Conservation (phyloP, 2,113 vertebrate species). For the Phrynosoma platyrhinos region DNA sequence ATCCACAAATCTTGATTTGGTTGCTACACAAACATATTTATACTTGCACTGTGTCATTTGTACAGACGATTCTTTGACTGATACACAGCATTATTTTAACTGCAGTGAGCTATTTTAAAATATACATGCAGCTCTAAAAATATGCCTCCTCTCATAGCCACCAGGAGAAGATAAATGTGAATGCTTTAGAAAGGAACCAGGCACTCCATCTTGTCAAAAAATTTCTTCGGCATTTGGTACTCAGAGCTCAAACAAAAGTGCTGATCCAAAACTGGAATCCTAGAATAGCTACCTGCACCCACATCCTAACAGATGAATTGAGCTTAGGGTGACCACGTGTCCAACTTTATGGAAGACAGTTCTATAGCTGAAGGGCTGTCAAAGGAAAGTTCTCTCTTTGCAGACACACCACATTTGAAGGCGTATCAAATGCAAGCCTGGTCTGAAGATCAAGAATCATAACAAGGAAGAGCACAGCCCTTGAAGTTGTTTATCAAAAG, state of each 20-base stretch:
- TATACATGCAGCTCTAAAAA: slow-evolving; percentile 17
- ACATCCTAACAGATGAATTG: fast-evolving
- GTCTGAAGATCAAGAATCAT: not conserved
- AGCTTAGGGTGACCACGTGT: not conserved
- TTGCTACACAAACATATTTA: not conserved
- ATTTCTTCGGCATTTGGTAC: not conserved
- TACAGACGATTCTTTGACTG: not conserved
- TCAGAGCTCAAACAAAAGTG: not conserved
- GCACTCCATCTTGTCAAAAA: not conserved
- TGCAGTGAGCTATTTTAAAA: slow-evolving; percentile 26
- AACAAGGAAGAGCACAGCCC: not conserved
- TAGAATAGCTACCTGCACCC: slow-evolving; percentile 10
- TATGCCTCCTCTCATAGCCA: not conserved
- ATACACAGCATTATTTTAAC: slow-evolving; percentile 25
- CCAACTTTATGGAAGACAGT: not conserved
- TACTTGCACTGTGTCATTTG: not conserved
- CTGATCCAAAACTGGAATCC: not conserved
- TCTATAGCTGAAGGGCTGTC: not conserved
- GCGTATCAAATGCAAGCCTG: not conserved
- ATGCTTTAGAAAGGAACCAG: not conserved
- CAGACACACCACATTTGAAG: not conserved
- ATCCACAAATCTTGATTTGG: not conserved
- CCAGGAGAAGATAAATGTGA: slow-evolving; percentile 22
- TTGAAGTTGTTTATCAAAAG: not conserved
- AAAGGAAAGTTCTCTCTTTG: not conserved